Conservation (phyloP, 2,888 invertebrate genomes). For the Nephrotoma appendiculata region DNA sequence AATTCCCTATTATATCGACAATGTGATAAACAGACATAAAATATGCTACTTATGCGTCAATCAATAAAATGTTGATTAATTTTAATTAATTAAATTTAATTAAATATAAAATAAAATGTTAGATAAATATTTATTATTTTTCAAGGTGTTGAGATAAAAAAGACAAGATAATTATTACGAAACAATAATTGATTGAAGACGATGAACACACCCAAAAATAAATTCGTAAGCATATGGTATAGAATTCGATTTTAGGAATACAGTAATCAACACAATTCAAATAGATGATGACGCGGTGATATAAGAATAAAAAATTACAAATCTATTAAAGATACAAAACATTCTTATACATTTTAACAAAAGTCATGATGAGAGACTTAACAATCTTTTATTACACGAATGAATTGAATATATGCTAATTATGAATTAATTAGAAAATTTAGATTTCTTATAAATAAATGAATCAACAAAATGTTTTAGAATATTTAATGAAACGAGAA, state of each 20-base stretch:
- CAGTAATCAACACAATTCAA: not conserved
- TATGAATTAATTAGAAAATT: not conserved
- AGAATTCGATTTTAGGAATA: not conserved
- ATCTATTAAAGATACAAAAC: not conserved
- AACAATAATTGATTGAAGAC: not conserved
- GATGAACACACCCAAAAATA: not conserved
- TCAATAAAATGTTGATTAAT: not conserved
- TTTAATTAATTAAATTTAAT: not conserved
- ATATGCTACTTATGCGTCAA: not conserved
- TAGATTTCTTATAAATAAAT: not conserved
- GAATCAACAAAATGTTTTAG: not conserved
- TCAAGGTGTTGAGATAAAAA: not conserved
- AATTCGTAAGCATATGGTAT: not conserved
- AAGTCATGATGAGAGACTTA: not conserved
- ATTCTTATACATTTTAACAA: not conserved
- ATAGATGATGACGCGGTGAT: not conserved
- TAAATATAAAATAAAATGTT: not conserved
- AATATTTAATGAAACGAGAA: not conserved
- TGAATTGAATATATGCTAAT: not conserved
- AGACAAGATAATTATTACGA: not conserved
- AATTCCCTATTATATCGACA: not conserved
- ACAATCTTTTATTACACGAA: not conserved
- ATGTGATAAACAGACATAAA: not conserved
- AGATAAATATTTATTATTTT: not conserved
- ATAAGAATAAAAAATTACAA: not conserved